Evolutionary conservation across 2,888 invertebrate species (phyloP).

Genomic region (Kryphioiulus occultus): DNA sequence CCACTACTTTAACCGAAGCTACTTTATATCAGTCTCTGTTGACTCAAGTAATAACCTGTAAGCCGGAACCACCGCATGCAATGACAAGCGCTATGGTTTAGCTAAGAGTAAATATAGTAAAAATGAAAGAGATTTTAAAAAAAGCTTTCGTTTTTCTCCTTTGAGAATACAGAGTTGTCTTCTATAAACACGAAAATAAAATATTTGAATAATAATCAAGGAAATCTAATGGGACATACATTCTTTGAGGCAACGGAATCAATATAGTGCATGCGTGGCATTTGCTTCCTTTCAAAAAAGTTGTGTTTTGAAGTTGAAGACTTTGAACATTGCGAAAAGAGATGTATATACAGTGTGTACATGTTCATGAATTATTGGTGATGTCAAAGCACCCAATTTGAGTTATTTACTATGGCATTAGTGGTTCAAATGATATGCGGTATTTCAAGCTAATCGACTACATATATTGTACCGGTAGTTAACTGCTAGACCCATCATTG

Average conservation of each 20-base stretch:
- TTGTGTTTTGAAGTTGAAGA: neutral
- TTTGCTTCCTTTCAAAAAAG: neutral
- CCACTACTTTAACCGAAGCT: neutral
- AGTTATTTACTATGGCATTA: no score
- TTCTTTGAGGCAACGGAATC: neutral
- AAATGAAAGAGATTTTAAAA: neutral
- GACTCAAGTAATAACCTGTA: neutral
- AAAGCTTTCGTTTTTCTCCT: neutral
- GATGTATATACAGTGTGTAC: no score
- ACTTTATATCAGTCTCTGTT: neutral
- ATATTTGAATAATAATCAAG: neutral
- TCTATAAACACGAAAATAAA: neutral
- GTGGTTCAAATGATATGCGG: no score
- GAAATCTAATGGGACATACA: neutral
- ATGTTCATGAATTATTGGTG: no score
- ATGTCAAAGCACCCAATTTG: no score
- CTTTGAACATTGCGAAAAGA: neutral
- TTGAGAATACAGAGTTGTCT: neutral
- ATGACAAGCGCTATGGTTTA: neutral
- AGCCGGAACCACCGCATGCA: neutral
- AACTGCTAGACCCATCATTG: no score
- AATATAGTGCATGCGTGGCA: no score
- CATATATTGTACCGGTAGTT: no score
- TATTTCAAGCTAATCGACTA: no score
- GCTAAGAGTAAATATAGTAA: neutral